Percentiles rank a stretch among this genome's conserved stretches.
These are phyloP conservation scores for Hydropsyche tenuis DNA, from an alignment of 1,140 invertebrate species.

Conservation along the genomic window DNA sequence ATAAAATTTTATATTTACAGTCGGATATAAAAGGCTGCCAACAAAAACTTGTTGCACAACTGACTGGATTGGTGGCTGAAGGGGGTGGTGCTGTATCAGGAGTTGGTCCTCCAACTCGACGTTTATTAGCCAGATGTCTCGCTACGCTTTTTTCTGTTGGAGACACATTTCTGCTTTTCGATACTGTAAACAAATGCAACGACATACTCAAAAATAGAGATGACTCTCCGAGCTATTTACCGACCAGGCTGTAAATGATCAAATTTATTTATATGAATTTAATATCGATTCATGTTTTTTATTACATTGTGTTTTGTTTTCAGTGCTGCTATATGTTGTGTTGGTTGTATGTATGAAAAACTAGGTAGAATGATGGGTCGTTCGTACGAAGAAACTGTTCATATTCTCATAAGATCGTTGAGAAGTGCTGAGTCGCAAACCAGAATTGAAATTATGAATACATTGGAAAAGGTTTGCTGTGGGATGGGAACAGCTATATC, in stretches of 20 bases:
- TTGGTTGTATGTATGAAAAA: slow-evolving; percentile 98
- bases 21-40: slow-evolving; percentile 96
- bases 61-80: slow-evolving; percentile 87
- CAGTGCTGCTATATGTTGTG: slow-evolving; percentile 95
- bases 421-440: slow-evolving; percentile 96
- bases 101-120: slow-evolving; percentile 90
- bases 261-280: neutral
- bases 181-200: slow-evolving; percentile 98
- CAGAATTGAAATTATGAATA: slow-evolving; percentile 95
- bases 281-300: neutral
- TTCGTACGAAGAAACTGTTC: slow-evolving; percentile 97
- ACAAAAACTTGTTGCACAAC: slow-evolving; percentile 92
- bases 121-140: slow-evolving; percentile 90
- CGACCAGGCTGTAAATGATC: slow-evolving; percentile 88
- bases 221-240: slow-evolving; percentile 93
- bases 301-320: slow-evolving; percentile 50
- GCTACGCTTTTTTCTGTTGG: slow-evolving; percentile 96
- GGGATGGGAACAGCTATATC: slow-evolving; percentile 89
- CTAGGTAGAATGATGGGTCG: slow-evolving; percentile 97
- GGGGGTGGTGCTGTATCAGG: slow-evolving; percentile 55
- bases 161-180: slow-evolving; percentile 95
- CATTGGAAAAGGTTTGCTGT: slow-evolving; percentile 88
- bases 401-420: slow-evolving; percentile 88
- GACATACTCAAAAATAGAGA: slow-evolving; percentile 97
- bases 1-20: slow-evolving; percentile 64